phyloP scores from a whole-genome alignment of 1,140 invertebrate genomes.

The Nixonia krombeini region DNA sequence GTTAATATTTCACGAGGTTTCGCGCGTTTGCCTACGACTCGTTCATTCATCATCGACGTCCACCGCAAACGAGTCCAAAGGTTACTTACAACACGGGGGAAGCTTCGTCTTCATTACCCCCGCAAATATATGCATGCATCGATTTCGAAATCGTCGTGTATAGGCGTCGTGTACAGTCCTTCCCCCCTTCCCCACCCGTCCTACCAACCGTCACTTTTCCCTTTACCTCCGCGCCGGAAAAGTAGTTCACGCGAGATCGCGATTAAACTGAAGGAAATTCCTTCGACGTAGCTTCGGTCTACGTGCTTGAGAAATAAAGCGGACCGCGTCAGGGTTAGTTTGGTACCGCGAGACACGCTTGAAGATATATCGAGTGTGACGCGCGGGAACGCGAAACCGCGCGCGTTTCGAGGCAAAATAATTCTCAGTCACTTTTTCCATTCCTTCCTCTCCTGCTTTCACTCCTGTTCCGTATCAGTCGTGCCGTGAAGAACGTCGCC shows the following conservation, averaged over 20 bases:
- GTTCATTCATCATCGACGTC: slow-evolving; percentile 20
- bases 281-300: too few relatives aligned
- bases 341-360: slow-evolving; percentile 44
- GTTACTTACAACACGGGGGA: slow-evolving; percentile 21
- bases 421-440: slow-evolving; percentile 29
- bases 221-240: too few relatives aligned
- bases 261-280: too few relatives aligned
- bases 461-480: not conserved
- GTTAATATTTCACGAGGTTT: slow-evolving; percentile 8
- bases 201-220: too few relatives aligned
- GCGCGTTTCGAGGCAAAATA: slow-evolving; percentile 35
- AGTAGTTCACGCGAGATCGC: too few relatives aligned
- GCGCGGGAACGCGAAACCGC: slow-evolving; percentile 39
- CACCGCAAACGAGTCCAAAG: slow-evolving; percentile 13
- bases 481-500: too few relatives aligned
- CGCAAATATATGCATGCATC: too few relatives aligned
- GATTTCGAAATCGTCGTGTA: too few relatives aligned
- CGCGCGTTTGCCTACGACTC: slow-evolving; percentile 13
- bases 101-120: slow-evolving; percentile 45
- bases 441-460: not conserved
- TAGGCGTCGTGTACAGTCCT: too few relatives aligned
- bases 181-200: too few relatives aligned
- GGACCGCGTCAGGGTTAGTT: too few relatives aligned
- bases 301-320: too few relatives aligned
- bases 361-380: slow-evolving; percentile 45